Evolutionary conservation across 2,797 vertebrate species (phyloP).

Genomic region (Scomberomorus guttatus): DNA sequence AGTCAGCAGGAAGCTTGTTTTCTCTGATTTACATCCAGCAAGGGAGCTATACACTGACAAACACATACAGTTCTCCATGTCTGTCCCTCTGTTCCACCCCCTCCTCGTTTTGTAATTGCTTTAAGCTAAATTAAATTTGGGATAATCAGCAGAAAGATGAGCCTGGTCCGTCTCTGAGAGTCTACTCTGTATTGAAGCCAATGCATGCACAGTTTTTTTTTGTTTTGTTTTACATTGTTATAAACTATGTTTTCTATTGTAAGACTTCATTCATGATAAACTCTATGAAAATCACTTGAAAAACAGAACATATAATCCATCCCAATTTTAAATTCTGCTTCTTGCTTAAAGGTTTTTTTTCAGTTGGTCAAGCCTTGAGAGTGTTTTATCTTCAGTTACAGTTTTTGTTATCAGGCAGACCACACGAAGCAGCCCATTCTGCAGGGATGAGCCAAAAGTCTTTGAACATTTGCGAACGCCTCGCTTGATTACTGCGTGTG

Average conservation of each 20-base stretch:
- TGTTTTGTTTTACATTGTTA: background rate
- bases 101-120: conserved; percentile 57
- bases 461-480: conserved; percentile 7
- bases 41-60: background rate
- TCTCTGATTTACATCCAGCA: conserved; percentile 28
- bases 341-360: background rate
- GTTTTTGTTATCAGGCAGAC: background rate
- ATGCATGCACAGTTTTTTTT: too few species aligned
- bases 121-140: conserved; percentile 71
- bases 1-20: conserved; percentile 45
- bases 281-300: background rate
- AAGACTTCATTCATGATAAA: background rate
- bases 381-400: background rate
- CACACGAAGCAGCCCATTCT: background rate
- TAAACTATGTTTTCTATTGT: background rate
- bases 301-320: background rate
- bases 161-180: conserved; percentile 36
- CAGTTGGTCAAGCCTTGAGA: background rate
- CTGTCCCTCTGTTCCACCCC: background rate
- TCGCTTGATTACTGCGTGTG: background rate
- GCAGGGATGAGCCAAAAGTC: background rate
- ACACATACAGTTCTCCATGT: conserved; percentile 6
- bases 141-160: conserved; percentile 60
- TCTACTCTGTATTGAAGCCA: background rate
- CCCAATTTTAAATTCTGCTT: background rate